Percentiles rank a stretch among this genome's conserved stretches.
These are phyloP conservation scores for Endotricha flammealis DNA, from an alignment of 2,888 invertebrate species.

Conservation along the genomic window DNA sequence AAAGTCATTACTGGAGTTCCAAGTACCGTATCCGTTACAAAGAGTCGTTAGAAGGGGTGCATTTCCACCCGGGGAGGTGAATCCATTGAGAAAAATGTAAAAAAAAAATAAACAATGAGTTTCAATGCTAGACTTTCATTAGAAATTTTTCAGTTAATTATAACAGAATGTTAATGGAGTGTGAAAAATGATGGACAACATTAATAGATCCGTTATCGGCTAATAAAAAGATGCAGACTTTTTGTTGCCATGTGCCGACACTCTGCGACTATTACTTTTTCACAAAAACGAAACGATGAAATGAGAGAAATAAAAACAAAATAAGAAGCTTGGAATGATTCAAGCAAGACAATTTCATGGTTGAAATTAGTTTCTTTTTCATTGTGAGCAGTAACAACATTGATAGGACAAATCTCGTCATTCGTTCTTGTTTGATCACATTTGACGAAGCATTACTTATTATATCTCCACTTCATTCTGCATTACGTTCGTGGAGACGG, in stretches of 20 bases:
- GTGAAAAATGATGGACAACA: neutral
- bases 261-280: no score
- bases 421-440: no score
- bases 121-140: neutral
- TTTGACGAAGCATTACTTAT: slow-evolving; percentile 14
- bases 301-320: no score
- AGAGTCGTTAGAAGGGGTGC: slow-evolving; percentile 15
- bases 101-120: neutral
- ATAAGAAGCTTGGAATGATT: no score
- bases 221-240: no score
- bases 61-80: slow-evolving; percentile 15
- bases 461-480: slow-evolving; percentile 25
- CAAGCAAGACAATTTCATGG: no score
- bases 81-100: slow-evolving; percentile 18
- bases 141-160: neutral
- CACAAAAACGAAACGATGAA: no score
- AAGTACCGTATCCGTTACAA: slow-evolving; percentile 16
- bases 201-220: neutral
- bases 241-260: no score
- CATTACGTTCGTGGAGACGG: slow-evolving; percentile 16
- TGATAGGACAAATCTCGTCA: no score
- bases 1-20: slow-evolving; percentile 11
- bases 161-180: slow-evolving; percentile 7
- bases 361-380: no score
- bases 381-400: slow-evolving; percentile 11